Percentiles rank a stretch among this genome's conserved stretches.
Conservation (phyloP, 2,797 vertebrate genomes). For the Mareca strepera region DNA sequence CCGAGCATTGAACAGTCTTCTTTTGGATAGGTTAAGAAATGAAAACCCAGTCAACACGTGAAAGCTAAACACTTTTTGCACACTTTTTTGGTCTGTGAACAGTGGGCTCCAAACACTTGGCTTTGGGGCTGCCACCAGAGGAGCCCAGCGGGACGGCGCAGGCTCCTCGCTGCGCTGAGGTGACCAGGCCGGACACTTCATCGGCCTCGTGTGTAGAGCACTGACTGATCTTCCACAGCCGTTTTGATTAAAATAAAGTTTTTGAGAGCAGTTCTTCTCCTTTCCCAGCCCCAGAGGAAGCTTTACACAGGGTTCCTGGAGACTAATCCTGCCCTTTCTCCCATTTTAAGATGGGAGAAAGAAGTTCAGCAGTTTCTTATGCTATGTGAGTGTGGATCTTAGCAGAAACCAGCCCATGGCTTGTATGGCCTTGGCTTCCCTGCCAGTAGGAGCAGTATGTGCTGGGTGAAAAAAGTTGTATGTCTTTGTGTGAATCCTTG, state of each 20-base stretch:
- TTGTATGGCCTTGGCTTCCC: neutral
- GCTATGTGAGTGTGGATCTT: accelerated
- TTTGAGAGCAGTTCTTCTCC: neutral
- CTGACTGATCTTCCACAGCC: neutral
- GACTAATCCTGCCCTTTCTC: neutral
- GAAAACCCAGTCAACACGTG: neutral
- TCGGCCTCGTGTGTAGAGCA: neutral
- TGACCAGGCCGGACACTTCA: neutral
- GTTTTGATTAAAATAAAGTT: neutral
- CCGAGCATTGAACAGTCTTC: neutral
- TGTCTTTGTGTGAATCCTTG: neutral
- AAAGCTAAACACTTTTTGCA: neutral
- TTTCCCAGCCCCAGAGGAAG: neutral
- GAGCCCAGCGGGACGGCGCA: accelerated
- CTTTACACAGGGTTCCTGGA: neutral
- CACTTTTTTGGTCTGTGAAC: neutral
- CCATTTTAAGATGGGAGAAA: neutral
- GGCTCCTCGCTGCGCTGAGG: neutral
- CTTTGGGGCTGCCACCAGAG: neutral
- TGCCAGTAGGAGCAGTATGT: accelerated
- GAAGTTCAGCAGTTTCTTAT: neutral
- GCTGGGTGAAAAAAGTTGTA: neutral
- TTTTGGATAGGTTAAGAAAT: neutral
- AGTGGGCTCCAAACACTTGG: neutral
- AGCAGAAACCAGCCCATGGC: neutral